A percentile compares a stretch with the other conserved stretches of the same genome.
Evolutionary conservation across 2,888 invertebrate species (phyloP).

Genomic region (Elegia similella): DNA sequence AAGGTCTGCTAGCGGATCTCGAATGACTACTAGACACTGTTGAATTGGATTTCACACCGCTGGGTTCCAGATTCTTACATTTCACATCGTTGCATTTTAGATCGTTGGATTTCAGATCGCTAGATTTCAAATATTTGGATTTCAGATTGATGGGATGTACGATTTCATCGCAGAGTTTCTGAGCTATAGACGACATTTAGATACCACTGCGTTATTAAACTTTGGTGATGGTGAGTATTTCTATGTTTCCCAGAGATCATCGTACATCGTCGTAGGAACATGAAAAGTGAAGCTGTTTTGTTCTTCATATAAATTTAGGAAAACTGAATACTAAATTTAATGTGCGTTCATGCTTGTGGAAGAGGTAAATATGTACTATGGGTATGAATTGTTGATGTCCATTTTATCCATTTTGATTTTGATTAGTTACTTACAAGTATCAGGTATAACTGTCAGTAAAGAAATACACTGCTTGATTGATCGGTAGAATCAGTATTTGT

Average conservation of each 20-base stretch:
- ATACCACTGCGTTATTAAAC: background rate
- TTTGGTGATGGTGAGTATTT: background rate
- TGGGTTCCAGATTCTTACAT: no score
- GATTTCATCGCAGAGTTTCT: conserved; percentile 53
- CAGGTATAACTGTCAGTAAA: no score
- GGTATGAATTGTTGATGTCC: no score
- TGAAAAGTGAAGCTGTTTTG: background rate
- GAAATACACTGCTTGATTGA: no score
- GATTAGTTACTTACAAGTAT: no score
- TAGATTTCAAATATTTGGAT: no score
- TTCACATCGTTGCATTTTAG: no score
- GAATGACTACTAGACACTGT: conserved; percentile 21
- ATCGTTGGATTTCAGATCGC: no score
- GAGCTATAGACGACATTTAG: conserved; percentile 53
- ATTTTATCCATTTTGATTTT: no score
- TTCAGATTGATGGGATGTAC: conserved; percentile 38
- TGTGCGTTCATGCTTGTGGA: no score
- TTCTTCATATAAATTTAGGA: background rate
- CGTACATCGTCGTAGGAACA: background rate
- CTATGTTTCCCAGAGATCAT: background rate
- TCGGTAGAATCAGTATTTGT: no score
- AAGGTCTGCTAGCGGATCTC: background rate
- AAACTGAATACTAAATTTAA: background rate
- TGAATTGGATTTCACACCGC: conserved; percentile 28
- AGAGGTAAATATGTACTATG: no score